Base-by-base conservation (phyloP, 2,113 vertebrate species). In the Tringa solitaria region DNA sequence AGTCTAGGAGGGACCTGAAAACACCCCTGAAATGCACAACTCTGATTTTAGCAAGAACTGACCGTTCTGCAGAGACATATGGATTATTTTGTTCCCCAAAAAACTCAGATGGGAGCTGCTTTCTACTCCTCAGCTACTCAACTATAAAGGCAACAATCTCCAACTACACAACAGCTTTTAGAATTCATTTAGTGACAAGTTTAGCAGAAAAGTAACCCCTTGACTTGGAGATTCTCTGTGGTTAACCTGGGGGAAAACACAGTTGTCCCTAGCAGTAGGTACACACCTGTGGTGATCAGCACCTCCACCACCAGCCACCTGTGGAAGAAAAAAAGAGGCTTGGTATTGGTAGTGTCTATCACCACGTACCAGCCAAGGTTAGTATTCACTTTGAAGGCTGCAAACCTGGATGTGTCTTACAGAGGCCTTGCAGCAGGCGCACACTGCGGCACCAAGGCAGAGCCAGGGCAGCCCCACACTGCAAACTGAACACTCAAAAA, bases 301-400 rank as follows among this genome's bases (percentile, higher is more conserved):
- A 98, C 98, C 98, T 98, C 98, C 98, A 98, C 98, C 98, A 97
- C 97, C 97, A 98, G 98, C 96, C 97, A 98, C 98, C 98, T 98
- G 98, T 97, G 98, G 97, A 98, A 98, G 98, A 98, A 98, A 98
- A 98, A 98, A 98, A 98, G 96, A 98, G 98, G 98, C 98, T 98
- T 98, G 98, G 98, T 98, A 98, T 98, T 98, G 98, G 98, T 98
- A 98, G 98, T 94, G 97, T 95, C 94, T 85, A 97, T 97, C 97
- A 98, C 98, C 98, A 98, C 89, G 92, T 98, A 98, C 98, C 98
- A 98, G 98, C 98, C 98, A 95, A 92, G 83, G 97, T 98, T 98
- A 98, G 98, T 98, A 97, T 91, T 94, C 88, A 96, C 93, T 96
- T 46, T 78, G 79, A 96, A 93, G 85, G 95, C 96, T 97, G 87